Evolutionary conservation across 1,140 invertebrate species (phyloP), one percentile per base, ranked within the genome.

Genomic region (Stenopsyche tienmushanensis): DNA sequence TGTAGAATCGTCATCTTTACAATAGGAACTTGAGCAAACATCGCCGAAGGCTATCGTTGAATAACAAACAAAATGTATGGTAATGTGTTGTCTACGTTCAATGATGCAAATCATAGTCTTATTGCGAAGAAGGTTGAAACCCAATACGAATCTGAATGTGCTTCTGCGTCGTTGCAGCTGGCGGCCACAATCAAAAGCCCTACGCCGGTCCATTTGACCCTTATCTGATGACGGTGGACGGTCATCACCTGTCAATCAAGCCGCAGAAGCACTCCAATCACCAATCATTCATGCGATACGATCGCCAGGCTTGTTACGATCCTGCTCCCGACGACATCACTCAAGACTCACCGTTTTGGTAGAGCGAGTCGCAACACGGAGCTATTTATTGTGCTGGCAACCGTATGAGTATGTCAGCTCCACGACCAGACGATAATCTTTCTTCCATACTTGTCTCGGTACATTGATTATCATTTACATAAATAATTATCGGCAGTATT

Each of bases 171-270:
- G 29, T 13, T 34, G 29, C 29, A 13, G 29, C 29, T 13, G 55
- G 34, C 55, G 55, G 55, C 21, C 21, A 7, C 39, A 39, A 21
- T 58, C 55, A 58, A 58, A 58, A 58, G 55, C 55, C 17, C 34
- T 7, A 8, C 55, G 23, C 52, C 1, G 52, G 20, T 24, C 2
- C 52, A 54, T 54, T 25, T 25, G 52, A 24, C 39, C 34, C 24
- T 34, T 58, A 26, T 34, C 55, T 21, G 52, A 24, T 3, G 44
- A 47, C 44, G 52, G 23, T 23, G 24, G 55, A 39, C 55, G 55
- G 55, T 58, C 55, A 58, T 58, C 55, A 39, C 13, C 55, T 58
- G 55, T 58, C 55, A 58, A 58, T 58, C 55, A 58, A 47, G 39
- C 52, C 3, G 3, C 52, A 24, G 52, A 17, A 42, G 55, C 55